A percentile compares a stretch with the other conserved stretches of the same genome.
phyloP scores from a whole-genome alignment of 2,888 invertebrate genomes.

The Conus canariensis region DNA sequence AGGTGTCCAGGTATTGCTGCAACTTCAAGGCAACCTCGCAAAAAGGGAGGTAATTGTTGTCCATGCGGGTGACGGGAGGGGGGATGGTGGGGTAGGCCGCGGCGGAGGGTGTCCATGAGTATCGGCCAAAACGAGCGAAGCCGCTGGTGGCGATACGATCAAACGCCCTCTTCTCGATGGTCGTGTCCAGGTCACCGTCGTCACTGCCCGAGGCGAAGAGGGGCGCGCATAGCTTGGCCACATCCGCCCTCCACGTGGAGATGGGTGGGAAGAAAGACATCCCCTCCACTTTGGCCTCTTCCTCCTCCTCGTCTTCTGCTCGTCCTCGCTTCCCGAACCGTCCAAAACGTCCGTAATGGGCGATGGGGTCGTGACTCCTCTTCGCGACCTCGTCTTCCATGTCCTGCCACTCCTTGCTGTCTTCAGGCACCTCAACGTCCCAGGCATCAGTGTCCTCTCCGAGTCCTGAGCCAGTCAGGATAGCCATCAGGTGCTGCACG shows the following conservation, averaged over 20 bases:
- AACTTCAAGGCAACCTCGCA: constrained; percentile 23
- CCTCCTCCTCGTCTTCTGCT: neutral
- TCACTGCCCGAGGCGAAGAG: neutral
- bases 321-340: constrained; percentile 31
- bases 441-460: neutral
- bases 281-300: neutral
- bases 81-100: neutral
- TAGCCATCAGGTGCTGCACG: neutral
- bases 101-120: neutral
- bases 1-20: constrained; percentile 13
- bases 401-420: neutral
- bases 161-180: neutral
- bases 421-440: neutral
- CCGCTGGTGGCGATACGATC: constrained; percentile 25
- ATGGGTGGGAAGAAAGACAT: neutral
- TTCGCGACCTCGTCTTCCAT: neutral
- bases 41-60: constrained; percentile 10
- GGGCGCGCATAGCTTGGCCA: constrained; percentile 14
- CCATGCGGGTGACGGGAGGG: neutral
- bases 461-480: neutral
- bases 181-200: neutral
- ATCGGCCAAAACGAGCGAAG: constrained; percentile 33
- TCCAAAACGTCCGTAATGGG: constrained; percentile 21
- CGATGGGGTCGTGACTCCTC: constrained; percentile 4
- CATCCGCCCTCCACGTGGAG: neutral